These are phyloP conservation scores for Turdus rufiventris DNA, from an alignment of 2,113 vertebrate species.

Conservation along the genomic window DNA sequence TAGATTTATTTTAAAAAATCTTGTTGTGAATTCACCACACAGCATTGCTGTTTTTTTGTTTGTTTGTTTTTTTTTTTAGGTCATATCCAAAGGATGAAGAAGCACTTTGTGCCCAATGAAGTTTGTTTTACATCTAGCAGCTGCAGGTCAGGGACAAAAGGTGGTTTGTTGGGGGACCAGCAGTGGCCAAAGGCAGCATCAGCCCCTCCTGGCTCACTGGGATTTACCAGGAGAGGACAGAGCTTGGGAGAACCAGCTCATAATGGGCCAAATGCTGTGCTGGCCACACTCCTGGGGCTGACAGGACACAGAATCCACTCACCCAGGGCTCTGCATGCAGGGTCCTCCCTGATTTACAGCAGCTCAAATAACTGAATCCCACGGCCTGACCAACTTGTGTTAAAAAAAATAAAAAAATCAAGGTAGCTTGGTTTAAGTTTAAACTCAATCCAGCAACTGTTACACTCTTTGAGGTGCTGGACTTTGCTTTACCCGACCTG, in stretches of 20 bases:
- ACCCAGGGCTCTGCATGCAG: background rate
- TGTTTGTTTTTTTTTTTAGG: background rate
- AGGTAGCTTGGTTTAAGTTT: background rate
- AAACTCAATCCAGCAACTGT: background rate
- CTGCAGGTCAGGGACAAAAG: background rate
- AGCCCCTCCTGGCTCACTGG: background rate
- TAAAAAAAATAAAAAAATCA: background rate
- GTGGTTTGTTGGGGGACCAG: background rate
- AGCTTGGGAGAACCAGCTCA: rapidly evolving
- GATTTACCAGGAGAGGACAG: background rate
- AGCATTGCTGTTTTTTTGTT: background rate
- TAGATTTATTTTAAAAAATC: background rate
- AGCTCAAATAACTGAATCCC: background rate
- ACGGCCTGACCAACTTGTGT: background rate
- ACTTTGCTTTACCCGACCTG: background rate
- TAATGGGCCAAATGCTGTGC: background rate
- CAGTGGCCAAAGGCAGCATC: background rate
- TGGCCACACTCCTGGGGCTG: background rate
- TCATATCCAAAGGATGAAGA: background rate
- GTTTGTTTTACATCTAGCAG: background rate
- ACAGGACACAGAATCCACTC: background rate
- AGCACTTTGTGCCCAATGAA: background rate
- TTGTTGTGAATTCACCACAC: background rate
- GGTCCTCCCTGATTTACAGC: background rate
- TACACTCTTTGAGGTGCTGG: background rate